Evolutionary conservation across 2,797 vertebrate species (phyloP).

Genomic region (Bucorvus abyssinicus): DNA sequence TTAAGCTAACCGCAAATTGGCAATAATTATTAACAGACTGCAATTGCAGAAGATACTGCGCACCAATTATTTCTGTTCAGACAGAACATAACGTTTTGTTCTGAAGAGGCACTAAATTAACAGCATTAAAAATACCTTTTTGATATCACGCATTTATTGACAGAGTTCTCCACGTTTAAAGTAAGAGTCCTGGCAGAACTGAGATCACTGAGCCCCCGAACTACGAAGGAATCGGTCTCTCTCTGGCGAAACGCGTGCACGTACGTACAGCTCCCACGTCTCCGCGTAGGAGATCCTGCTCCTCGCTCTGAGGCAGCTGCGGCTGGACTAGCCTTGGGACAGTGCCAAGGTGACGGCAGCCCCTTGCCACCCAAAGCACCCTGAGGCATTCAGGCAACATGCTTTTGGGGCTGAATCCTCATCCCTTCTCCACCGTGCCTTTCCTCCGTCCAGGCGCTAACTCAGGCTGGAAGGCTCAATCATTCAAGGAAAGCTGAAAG

Average conservation of each 20-base stretch:
- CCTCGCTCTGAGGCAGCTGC: background rate
- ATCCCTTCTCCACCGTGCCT: background rate
- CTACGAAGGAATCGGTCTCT: background rate
- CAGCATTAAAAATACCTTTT: background rate
- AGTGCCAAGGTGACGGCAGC: background rate
- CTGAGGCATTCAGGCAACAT: background rate
- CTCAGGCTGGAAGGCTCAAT: background rate
- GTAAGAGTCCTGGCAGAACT: background rate
- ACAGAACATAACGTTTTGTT: conserved; percentile 33
- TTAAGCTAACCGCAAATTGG: conserved; percentile 52
- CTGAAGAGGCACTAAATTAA: background rate
- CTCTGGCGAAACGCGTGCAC: background rate
- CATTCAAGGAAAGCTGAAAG: background rate
- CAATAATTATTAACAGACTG: conserved; percentile 69
- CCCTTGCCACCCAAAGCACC: background rate
- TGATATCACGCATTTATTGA: background rate
- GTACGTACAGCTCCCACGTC: background rate
- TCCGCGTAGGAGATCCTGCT: background rate
- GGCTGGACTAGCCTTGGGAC: background rate
- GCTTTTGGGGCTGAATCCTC: background rate
- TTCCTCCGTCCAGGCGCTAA: background rate
- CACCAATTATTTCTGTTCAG: background rate
- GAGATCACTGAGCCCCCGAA: background rate
- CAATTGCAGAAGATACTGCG: conserved; percentile 31
- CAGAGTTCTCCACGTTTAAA: background rate